Evolutionary conservation across 2,113 vertebrate genomes (phyloP).

Genomic region (Pituophis catenifer): DNA sequence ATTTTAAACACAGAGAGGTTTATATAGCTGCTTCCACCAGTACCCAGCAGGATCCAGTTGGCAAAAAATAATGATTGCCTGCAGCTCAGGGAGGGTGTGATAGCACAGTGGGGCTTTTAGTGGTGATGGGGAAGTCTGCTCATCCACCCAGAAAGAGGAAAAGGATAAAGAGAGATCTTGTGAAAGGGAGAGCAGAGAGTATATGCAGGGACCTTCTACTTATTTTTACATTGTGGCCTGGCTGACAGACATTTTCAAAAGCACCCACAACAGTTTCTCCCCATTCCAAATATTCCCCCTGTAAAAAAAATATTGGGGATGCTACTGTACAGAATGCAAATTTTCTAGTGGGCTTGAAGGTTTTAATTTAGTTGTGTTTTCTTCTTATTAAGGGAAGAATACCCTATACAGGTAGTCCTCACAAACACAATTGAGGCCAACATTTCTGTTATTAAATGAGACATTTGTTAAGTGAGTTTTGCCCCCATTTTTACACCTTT

Average conservation of each 20-base stretch:
- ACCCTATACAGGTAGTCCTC: neutral
- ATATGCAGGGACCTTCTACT: neutral
- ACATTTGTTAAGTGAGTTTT: neutral
- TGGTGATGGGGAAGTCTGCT: neutral
- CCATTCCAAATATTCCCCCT: neutral
- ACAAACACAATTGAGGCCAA: neutral
- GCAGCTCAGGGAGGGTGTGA: neutral
- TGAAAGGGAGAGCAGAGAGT: neutral
- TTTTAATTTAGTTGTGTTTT: neutral
- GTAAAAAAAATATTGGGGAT: neutral
- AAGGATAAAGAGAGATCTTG: neutral
- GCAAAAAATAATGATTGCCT: neutral
- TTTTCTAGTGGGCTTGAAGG: neutral
- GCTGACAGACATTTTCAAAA: neutral
- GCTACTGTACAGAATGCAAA: neutral
- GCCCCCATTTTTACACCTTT: neutral
- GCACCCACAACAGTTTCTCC: neutral
- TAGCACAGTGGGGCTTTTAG: neutral
- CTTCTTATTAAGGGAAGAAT: neutral
- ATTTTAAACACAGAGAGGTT: neutral
- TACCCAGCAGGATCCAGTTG: neutral
- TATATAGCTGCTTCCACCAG: neutral
- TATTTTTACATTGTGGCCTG: neutral
- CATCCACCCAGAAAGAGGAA: neutral
- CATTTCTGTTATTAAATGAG: neutral